phyloP scores from a whole-genome alignment of 2,888 invertebrate species.

The Hydrotaea diabolus region DNA sequence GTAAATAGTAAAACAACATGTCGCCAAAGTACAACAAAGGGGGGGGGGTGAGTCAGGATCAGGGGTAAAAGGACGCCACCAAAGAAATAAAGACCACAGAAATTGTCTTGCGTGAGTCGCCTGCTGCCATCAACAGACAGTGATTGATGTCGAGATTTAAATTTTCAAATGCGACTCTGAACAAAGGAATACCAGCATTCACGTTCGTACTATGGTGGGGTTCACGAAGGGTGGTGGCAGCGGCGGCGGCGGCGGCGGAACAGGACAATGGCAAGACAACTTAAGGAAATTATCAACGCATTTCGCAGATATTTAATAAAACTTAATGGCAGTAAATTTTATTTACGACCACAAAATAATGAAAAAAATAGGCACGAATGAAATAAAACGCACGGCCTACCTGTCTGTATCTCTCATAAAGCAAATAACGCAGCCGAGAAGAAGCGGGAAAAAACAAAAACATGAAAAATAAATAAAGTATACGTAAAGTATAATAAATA shows the following conservation, averaged over 20 bases:
- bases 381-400: conserved; percentile 8
- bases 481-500: conserved; percentile 36
- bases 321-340: conserved; percentile 42
- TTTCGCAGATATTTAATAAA: conserved; percentile 41
- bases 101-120: background rate
- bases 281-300: conserved; percentile 33
- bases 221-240: no score
- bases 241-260: no score
- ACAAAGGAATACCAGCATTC: background rate
- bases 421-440: background rate
- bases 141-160: conserved; percentile 46
- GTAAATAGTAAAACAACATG: background rate
- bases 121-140: conserved; percentile 21
- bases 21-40: background rate
- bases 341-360: conserved; percentile 26
- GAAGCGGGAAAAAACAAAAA: background rate
- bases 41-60: no score
- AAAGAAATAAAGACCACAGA: background rate
- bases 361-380: conserved; percentile 16
- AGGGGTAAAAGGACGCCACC: background rate
- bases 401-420: background rate
- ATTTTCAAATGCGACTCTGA: background rate
- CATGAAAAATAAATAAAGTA: conserved; percentile 13
- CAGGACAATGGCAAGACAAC: background rate
- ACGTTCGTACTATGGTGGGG: background rate